Conservation (phyloP, 2,113 vertebrate genomes). For the Cryptoleucopteryx plumbea region DNA sequence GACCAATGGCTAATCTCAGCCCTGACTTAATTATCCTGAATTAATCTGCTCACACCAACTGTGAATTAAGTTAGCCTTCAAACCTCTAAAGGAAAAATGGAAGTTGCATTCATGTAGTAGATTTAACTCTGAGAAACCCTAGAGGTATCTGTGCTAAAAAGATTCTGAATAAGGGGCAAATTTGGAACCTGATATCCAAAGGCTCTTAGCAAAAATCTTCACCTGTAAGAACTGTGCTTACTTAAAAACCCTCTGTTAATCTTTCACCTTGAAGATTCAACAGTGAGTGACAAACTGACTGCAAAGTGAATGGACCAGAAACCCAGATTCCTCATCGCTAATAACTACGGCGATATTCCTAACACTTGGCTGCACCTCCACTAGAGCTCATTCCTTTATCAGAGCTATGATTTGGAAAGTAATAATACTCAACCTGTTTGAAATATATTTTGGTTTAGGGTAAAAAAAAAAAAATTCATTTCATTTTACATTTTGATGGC, state of each 20-base stretch:
- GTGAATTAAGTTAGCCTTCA: conserved; percentile 1
- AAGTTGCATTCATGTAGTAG: neutral
- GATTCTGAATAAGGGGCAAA: neutral
- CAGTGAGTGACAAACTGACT: conserved; percentile 41
- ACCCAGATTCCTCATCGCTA: neutral
- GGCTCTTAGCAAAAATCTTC: neutral
- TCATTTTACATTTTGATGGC: neutral
- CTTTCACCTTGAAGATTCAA: conserved; percentile 53
- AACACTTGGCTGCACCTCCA: conserved; percentile 32
- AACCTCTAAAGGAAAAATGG: neutral
- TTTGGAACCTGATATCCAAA: neutral
- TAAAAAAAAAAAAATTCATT: neutral
- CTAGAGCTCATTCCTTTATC: conserved; percentile 17
- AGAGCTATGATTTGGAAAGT: conserved; percentile 9
- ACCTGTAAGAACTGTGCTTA: neutral
- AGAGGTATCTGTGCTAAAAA: neutral
- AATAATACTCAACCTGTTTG: neutral
- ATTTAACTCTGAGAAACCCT: neutral
- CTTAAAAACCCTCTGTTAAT: neutral
- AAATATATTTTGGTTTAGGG: conserved; percentile 13
- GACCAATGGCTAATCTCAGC: neutral
- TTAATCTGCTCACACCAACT: neutral
- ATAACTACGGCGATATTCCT: neutral
- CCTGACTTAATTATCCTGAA: neutral
- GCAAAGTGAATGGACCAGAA: conserved; percentile 26